Conservation (phyloP, 2,888 invertebrate genomes). For the Molorchus minor region DNA sequence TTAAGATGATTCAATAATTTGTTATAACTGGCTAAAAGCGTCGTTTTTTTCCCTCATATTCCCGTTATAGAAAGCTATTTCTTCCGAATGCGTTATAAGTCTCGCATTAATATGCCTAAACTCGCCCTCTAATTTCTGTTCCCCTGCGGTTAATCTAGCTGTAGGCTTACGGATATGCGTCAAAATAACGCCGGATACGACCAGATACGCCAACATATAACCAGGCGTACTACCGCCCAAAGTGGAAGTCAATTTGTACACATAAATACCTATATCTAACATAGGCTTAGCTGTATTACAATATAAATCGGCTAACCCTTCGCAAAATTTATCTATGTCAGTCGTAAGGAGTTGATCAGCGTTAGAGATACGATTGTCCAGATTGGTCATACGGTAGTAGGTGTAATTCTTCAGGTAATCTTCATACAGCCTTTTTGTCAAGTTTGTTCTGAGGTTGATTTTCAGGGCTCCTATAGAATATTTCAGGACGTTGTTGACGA, state of each 20-base stretch:
- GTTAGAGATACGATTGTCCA: slow-evolving; percentile 94
- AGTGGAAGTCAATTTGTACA: slow-evolving; percentile 88
- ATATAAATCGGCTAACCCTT: slow-evolving; percentile 93
- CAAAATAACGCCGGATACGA: slow-evolving; percentile 85
- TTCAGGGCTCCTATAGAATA: slow-evolving; percentile 95
- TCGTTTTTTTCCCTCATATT: slow-evolving; percentile 88
- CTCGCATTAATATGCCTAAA: slow-evolving; percentile 96
- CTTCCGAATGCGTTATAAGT: slow-evolving; percentile 96
- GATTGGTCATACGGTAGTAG: slow-evolving; percentile 95
- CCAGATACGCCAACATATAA: slow-evolving; percentile 86
- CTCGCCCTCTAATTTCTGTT: slow-evolving; percentile 98
- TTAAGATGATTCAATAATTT: slow-evolving; percentile 86
- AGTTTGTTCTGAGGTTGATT: slow-evolving; percentile 86
- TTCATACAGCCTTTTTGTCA: slow-evolving; percentile 87
- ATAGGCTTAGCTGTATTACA: slow-evolving; percentile 96
- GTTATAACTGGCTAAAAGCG: slow-evolving; percentile 87
- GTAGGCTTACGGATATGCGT: slow-evolving; percentile 90
- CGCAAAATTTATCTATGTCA: slow-evolving; percentile 97
- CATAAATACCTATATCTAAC: slow-evolving; percentile 93
- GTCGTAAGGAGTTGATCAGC: slow-evolving; percentile 95
- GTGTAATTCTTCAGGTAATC: slow-evolving; percentile 96
- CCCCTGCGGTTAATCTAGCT: slow-evolving; percentile 83
- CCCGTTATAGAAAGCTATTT: slow-evolving; percentile 85
- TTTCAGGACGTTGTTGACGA: slow-evolving; percentile 93
- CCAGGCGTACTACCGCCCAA: slow-evolving; percentile 89